A percentile compares a stretch with the other conserved stretches of the same genome.
Evolutionary conservation across 2,888 invertebrate genomes (phyloP).

Genomic region (Pemphredon lugubris): DNA sequence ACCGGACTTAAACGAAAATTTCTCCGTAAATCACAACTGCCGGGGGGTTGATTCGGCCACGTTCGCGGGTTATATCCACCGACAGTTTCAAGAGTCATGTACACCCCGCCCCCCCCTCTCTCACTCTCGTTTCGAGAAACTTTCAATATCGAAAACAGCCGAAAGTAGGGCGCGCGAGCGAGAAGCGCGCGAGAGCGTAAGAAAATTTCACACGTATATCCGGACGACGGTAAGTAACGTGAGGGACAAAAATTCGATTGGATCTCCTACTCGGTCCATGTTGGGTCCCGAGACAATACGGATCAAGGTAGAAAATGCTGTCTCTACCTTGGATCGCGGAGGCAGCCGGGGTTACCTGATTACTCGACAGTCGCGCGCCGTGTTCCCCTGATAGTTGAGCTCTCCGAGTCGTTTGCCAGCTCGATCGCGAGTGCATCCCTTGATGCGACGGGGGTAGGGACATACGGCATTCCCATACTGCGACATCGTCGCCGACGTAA

Average conservation of each 20-base stretch:
- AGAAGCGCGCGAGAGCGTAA: too few relatives aligned
- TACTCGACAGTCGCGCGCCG: slow-evolving; percentile 48
- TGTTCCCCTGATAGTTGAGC: slow-evolving; percentile 49
- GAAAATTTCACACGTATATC: slow-evolving; percentile 7
- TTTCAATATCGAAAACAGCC: too few relatives aligned
- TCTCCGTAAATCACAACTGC: too few relatives aligned
- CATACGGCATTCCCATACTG: slow-evolving; percentile 22
- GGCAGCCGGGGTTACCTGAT: slow-evolving; percentile 44
- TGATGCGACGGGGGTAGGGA: slow-evolving; percentile 36
- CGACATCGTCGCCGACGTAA: slow-evolving; percentile 23
- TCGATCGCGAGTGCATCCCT: slow-evolving; percentile 35
- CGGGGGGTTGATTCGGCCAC: too few relatives aligned
- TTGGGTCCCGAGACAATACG: slow-evolving; percentile 40
- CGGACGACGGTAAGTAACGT: neutral
- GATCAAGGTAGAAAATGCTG: slow-evolving; percentile 41
- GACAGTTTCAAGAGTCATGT: too few relatives aligned
- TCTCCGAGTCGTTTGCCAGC: slow-evolving; percentile 25
- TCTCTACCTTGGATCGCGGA: slow-evolving; percentile 40
- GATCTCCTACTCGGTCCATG: slow-evolving; percentile 23
- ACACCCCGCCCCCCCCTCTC: too few relatives aligned
- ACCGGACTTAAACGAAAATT: too few relatives aligned
- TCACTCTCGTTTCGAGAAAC: too few relatives aligned
- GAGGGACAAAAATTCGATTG: slow-evolving; percentile 32
- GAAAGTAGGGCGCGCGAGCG: too few relatives aligned
- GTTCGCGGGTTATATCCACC: too few relatives aligned